Evolutionary conservation across 2,113 vertebrate species (phyloP).

Genomic region (Trichechus manatus): DNA sequence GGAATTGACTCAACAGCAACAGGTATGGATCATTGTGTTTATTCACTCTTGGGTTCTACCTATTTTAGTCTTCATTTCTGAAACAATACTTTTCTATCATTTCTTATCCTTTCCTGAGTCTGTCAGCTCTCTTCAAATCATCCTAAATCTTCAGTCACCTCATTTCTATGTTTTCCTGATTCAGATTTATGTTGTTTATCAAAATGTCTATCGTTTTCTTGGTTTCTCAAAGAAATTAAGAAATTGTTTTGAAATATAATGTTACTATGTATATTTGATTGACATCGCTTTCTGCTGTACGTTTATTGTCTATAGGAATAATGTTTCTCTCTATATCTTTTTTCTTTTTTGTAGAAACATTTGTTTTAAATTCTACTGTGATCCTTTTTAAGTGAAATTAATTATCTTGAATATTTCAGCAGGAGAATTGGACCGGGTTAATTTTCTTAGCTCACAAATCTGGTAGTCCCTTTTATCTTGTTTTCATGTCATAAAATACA

Average conservation of each 20-base stretch:
- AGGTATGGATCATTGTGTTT: neutral
- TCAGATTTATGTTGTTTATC: neutral
- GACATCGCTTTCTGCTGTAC: neutral
- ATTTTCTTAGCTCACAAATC: neutral
- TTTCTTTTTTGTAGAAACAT: neutral
- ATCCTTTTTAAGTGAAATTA: neutral
- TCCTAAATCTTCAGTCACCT: neutral
- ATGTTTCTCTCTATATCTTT: neutral
- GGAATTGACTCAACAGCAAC: too few relatives aligned
- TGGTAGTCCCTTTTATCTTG: neutral
- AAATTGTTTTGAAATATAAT: neutral
- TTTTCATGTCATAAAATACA: too few relatives aligned
- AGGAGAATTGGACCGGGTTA: neutral
- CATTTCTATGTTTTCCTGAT: slow-evolving; percentile 21
- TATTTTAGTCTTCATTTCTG: neutral
- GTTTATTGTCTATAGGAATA: neutral
- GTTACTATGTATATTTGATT: neutral
- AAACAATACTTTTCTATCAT: neutral
- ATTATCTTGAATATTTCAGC: neutral
- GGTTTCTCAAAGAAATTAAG: neutral
- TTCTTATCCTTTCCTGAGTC: neutral
- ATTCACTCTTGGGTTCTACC: neutral
- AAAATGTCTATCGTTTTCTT: neutral
- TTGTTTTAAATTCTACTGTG: neutral
- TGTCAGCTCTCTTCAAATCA: neutral